A percentile compares a stretch with the other conserved stretches of the same genome.
These are phyloP conservation scores for Peromyscus californicus DNA, from an alignment of 2,113 vertebrate species.

Conservation along the genomic window DNA sequence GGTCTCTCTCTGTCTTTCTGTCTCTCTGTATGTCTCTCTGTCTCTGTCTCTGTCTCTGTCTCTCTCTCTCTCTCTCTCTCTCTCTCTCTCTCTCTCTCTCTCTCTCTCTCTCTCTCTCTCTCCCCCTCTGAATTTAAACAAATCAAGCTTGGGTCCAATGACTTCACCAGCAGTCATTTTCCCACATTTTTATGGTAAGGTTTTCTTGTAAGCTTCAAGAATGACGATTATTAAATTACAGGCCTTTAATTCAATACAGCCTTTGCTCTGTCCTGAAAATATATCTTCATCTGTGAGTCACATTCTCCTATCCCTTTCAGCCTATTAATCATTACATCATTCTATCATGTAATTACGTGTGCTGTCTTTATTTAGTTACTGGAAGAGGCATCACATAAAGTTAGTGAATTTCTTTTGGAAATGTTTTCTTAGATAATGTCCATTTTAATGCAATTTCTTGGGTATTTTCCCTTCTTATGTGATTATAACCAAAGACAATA, in stretches of 20 bases:
- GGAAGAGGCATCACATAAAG: slow-evolving; percentile 69
- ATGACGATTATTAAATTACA: slow-evolving; percentile 74
- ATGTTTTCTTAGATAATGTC: slow-evolving; percentile 56
- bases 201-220: slow-evolving; percentile 72
- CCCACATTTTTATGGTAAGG: slow-evolving; percentile 21
- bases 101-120: too few relatives aligned
- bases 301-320: slow-evolving; percentile 65
- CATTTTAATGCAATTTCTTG: slow-evolving; percentile 68
- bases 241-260: slow-evolving; percentile 59
- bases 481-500: slow-evolving; percentile 52
- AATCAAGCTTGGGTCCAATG: background rate
- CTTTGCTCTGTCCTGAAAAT: slow-evolving; percentile 71
- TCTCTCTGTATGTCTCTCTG: background rate
- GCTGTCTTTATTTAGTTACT: slow-evolving; percentile 72
- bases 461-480: slow-evolving; percentile 59
- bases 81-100: background rate
- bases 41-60: background rate
- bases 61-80: background rate
- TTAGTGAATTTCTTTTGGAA: slow-evolving; percentile 72
- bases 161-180: slow-evolving; percentile 32
- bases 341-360: slow-evolving; percentile 62
- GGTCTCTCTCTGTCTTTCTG: background rate
- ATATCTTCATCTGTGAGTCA: slow-evolving; percentile 76
- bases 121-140: background rate
- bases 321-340: slow-evolving; percentile 76